Percentiles rank a stretch among this genome's conserved stretches.
Conservation (phyloP, 2,888 invertebrate genomes). For the Coleophora deauratella region DNA sequence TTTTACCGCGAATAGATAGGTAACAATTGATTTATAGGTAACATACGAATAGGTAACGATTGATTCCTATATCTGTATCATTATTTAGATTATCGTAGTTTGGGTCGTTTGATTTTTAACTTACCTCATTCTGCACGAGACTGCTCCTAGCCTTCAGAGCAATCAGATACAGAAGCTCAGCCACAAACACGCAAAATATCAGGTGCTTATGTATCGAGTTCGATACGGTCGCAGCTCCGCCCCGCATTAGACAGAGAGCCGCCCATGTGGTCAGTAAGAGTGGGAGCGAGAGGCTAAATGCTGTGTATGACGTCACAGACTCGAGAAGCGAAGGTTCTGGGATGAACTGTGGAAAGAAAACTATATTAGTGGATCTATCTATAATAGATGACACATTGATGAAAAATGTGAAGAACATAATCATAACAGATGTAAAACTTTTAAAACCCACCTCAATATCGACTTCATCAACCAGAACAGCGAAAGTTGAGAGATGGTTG, state of each 20-base stretch:
- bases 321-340: conserved; percentile 90
- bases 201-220: conserved; percentile 96
- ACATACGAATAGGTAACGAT: too few species aligned
- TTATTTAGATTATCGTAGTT: too few species aligned
- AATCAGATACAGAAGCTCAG: conserved; percentile 88
- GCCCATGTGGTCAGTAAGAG: conserved; percentile 85
- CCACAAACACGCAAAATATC: conserved; percentile 90
- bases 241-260: conserved; percentile 86
- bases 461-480: conserved; percentile 91
- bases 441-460: conserved; percentile 81
- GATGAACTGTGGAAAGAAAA: conserved; percentile 75
- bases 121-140: conserved; percentile 87
- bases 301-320: conserved; percentile 91
- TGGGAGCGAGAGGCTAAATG: conserved; percentile 88
- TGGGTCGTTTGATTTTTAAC: background rate
- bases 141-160: conserved; percentile 88
- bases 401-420: too few species aligned
- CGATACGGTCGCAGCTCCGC: conserved; percentile 88
- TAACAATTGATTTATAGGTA: too few species aligned
- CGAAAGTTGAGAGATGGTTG: conserved; percentile 92
- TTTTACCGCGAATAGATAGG: too few species aligned
- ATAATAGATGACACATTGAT: too few species aligned
- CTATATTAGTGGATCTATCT: background rate
- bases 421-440: too few species aligned
- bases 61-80: too few species aligned